Conservation (phyloP, 2,113 vertebrate species). For the Larimichthys polyactis region DNA sequence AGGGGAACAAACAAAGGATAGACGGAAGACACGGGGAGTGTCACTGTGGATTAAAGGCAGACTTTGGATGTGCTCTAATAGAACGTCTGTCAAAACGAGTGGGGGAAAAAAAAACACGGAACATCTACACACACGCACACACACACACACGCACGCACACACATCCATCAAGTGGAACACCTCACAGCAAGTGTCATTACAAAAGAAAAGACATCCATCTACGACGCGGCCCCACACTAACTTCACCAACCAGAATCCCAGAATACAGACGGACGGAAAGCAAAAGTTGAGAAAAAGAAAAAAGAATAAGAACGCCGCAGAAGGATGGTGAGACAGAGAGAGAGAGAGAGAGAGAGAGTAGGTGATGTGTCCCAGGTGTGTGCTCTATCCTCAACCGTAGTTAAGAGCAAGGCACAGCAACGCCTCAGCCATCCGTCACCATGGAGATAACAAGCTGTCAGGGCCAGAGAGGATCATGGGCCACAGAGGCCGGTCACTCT, state of each 20-base stretch:
- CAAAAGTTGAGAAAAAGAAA: conserved; percentile 31
- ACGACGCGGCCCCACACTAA: neutral
- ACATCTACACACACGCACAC: neutral
- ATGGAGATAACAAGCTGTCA: conserved; percentile 83
- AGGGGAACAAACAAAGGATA: conserved; percentile 44
- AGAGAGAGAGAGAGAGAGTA: conserved; percentile 52
- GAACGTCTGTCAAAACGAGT: conserved; percentile 55
- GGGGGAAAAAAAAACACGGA: conserved; percentile 8
- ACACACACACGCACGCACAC: neutral
- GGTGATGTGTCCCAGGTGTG: conserved; percentile 77
- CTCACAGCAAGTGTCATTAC: conserved; percentile 24
- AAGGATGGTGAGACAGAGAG: conserved; percentile 43
- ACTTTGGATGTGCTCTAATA: conserved; percentile 56
- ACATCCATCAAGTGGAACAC: conserved; percentile 27
- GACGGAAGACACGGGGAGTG: conserved; percentile 21
- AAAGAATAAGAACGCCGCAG: neutral
- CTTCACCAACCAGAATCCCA: conserved; percentile 12
- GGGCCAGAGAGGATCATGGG: conserved; percentile 75
- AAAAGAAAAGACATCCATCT: conserved; percentile 16
- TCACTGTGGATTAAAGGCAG: conserved; percentile 43
- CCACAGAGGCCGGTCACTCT: conserved; percentile 74
- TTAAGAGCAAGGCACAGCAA: conserved; percentile 68
- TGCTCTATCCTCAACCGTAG: conserved; percentile 69
- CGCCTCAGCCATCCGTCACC: conserved; percentile 79
- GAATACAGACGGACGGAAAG: neutral